Conservation (phyloP, 2,888 invertebrate genomes). For the Clostera curtula region DNA sequence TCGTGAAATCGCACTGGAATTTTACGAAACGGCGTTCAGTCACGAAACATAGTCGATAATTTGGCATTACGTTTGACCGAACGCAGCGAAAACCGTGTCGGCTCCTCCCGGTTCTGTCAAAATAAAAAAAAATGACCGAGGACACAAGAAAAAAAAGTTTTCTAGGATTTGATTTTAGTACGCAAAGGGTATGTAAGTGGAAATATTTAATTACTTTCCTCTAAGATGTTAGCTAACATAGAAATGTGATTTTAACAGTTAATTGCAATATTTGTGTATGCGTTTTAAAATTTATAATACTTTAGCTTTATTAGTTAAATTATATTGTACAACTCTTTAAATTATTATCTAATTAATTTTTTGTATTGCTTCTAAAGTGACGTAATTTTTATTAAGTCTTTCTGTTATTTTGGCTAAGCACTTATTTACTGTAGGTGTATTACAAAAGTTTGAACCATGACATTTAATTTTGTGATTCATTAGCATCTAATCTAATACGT, state of each 20-base stretch:
- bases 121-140: slow-evolving; percentile 54
- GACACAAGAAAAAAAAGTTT: slow-evolving; percentile 72
- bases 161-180: slow-evolving; percentile 90
- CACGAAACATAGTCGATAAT: slow-evolving; percentile 33
- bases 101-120: slow-evolving; percentile 44
- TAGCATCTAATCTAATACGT: no score
- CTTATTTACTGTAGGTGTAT: not conserved
- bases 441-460: not conserved
- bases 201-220: slow-evolving; percentile 1
- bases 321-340: no score
- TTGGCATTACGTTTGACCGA: slow-evolving; percentile 29
- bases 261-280: no score
- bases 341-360: no score
- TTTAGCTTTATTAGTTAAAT: no score
- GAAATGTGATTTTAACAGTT: no score
- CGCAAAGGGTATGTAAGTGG: slow-evolving; percentile 82
- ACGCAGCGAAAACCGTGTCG: slow-evolving; percentile 37
- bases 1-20: slow-evolving; percentile 41
- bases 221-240: no score
- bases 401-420: no score
- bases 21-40: slow-evolving; percentile 38
- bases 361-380: no score
- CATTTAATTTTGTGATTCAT: no score
- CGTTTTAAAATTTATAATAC: no score
- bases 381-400: no score